Evolutionary conservation across 1,140 invertebrate species (phyloP).

Genomic region (Cydia pomonella): DNA sequence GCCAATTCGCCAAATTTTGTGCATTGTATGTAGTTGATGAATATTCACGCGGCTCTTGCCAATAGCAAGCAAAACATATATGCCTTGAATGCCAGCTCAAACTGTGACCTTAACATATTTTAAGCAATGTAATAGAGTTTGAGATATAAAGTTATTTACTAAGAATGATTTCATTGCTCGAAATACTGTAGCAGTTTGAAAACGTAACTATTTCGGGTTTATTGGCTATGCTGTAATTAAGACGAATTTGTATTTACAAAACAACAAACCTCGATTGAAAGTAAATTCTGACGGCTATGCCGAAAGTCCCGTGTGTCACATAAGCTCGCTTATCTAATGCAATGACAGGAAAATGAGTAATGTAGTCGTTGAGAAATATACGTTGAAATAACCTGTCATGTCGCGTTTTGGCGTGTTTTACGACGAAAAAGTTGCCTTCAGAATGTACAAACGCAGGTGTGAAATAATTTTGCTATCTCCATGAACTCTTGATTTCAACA

Average conservation of each 20-base stretch:
- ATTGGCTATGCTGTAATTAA: constrained; percentile 1
- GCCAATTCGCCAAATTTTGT: constrained; percentile 59
- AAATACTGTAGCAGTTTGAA: not conserved
- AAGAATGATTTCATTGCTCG: constrained; percentile 12
- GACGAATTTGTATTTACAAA: constrained; percentile 25
- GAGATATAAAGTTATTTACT: not conserved
- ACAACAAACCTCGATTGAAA: constrained; percentile 7
- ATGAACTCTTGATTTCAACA: constrained; percentile 49
- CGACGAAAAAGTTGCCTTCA: constrained; percentile 26
- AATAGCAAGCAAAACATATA: constrained; percentile 50
- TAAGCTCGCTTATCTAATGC: not conserved
- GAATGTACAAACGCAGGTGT: constrained; percentile 41
- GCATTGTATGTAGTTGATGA: constrained; percentile 50
- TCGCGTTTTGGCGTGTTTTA: constrained; percentile 14
- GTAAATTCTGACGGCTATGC: not conserved
- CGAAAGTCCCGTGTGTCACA: not conserved
- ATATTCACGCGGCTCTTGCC: constrained; percentile 49
- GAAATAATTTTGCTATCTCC: constrained; percentile 48
- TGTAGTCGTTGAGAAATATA: constrained; percentile 10
- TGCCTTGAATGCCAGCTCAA: constrained; percentile 40
- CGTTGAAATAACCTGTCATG: not conserved
- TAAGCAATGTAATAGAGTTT: not conserved
- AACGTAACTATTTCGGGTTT: constrained; percentile 18
- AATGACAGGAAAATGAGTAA: constrained; percentile 17
- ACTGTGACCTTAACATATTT: constrained; percentile 14